Evolutionary conservation across 2,888 invertebrate species (phyloP).

Genomic region (Temnothorax ravouxi): DNA sequence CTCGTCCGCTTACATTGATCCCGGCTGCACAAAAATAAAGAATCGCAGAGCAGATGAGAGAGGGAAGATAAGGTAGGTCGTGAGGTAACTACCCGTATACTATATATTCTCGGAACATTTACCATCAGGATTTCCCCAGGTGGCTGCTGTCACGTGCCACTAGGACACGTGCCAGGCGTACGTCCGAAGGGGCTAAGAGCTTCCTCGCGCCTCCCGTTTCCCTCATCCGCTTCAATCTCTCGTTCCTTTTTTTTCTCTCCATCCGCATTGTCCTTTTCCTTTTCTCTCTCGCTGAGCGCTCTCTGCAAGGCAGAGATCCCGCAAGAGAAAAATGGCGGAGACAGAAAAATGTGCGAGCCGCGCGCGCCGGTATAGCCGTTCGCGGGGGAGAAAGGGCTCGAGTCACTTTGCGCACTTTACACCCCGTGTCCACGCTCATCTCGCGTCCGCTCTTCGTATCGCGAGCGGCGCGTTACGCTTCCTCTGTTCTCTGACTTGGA

Average conservation of each 20-base stretch:
- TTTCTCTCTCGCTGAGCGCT: slow-evolving; percentile 2
- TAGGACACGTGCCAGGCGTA: slow-evolving; percentile 71
- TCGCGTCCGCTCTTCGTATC: slow-evolving; percentile 54
- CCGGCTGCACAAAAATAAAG: slow-evolving; percentile 20
- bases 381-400: slow-evolving; percentile 28
- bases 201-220: slow-evolving; percentile 46
- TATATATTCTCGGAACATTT: slow-evolving; percentile 68
- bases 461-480: slow-evolving; percentile 48
- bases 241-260: slow-evolving; percentile 51
- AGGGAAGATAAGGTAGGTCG: slow-evolving; percentile 59
- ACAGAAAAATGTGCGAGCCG: slow-evolving; percentile 6
- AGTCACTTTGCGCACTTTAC: slow-evolving; percentile 20
- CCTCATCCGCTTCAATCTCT: slow-evolving; percentile 51
- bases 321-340: slow-evolving; percentile 50
- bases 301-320: slow-evolving; percentile 46
- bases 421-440: slow-evolving; percentile 40
- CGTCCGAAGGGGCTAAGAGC: slow-evolving; percentile 69
- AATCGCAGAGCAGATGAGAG: slow-evolving; percentile 46
- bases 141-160: slow-evolving; percentile 71
- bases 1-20: slow-evolving; percentile 9
- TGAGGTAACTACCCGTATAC: slow-evolving; percentile 63
- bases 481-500: slow-evolving; percentile 34
- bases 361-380: neutral
- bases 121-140: slow-evolving; percentile 73
- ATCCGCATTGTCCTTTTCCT: slow-evolving; percentile 14